phyloP scores from a whole-genome alignment of 2,797 vertebrate genomes.

The Astyanax mexicanus region DNA sequence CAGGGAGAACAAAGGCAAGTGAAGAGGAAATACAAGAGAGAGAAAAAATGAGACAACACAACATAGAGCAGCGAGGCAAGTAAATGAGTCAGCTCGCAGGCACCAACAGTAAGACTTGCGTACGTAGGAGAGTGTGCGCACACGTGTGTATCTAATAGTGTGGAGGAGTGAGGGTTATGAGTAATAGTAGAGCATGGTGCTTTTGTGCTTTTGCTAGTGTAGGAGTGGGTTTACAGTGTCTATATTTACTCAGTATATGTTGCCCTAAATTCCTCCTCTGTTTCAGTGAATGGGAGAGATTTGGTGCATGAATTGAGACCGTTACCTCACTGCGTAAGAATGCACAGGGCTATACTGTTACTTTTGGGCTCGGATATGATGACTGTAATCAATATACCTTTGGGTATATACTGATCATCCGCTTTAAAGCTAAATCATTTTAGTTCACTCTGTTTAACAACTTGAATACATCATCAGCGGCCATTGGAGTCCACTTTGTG shows the following conservation, averaged over 20 bases:
- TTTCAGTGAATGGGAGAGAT: conserved; percentile 34
- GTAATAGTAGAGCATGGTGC: neutral
- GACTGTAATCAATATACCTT: conserved; percentile 46
- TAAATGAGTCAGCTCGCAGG: conserved; percentile 51
- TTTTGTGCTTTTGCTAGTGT: conserved; percentile 26
- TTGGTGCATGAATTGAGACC: neutral
- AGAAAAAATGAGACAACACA: conserved; percentile 48
- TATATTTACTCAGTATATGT: conserved; percentile 39
- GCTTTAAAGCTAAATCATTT: conserved; percentile 35
- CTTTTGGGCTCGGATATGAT: conserved; percentile 50
- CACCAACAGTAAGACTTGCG: conserved; percentile 8
- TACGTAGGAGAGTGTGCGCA: neutral
- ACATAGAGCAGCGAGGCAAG: conserved; percentile 42
- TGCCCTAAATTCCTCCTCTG: conserved; percentile 14
- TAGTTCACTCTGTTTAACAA: conserved; percentile 41
- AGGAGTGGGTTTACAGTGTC: conserved; percentile 27
- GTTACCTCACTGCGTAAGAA: conserved; percentile 17
- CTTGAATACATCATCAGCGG: conserved; percentile 45
- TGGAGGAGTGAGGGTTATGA: conserved; percentile 28
- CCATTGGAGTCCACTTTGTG: conserved; percentile 52
- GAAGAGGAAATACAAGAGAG: conserved; percentile 40
- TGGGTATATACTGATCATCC: conserved; percentile 33
- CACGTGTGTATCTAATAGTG: conserved; percentile 22
- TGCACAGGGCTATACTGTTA: conserved; percentile 32
- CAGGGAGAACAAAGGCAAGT: conserved; percentile 48